Percentiles rank a stretch among this genome's conserved stretches.
phyloP scores from a whole-genome alignment of 1,140 invertebrate genomes.

The Leptopilina clavipes region DNA sequence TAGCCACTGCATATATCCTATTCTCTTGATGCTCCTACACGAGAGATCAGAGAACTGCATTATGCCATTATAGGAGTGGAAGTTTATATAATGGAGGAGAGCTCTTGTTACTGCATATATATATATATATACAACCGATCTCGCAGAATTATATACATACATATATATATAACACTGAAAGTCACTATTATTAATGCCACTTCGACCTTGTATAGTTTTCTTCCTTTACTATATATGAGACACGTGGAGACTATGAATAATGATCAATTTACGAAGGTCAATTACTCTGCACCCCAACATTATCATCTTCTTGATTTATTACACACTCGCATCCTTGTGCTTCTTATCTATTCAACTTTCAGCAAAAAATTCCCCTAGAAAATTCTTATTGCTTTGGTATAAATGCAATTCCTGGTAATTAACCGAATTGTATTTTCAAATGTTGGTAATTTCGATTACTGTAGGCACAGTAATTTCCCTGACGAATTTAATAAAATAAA shows the following conservation, averaged over 20 bases:
- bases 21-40: slow-evolving; percentile 10
- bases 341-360: neutral
- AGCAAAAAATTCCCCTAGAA: too few relatives aligned
- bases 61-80: slow-evolving; percentile 16
- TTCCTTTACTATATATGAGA: slow-evolving; percentile 2
- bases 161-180: slow-evolving; percentile 11
- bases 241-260: slow-evolving; percentile 13
- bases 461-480: too few relatives aligned
- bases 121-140: neutral
- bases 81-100: neutral
- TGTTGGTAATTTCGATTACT: too few relatives aligned
- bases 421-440: too few relatives aligned
- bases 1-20: neutral
- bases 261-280: slow-evolving; percentile 16
- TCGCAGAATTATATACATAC: slow-evolving; percentile 5
- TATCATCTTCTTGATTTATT: slow-evolving; percentile 6
- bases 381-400: too few relatives aligned
- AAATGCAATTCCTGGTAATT: too few relatives aligned
- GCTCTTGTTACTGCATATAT: slow-evolving; percentile 3
- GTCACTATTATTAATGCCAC: slow-evolving; percentile 19
- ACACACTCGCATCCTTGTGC: neutral
- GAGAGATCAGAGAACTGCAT: slow-evolving; percentile 9
- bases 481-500: too few relatives aligned
- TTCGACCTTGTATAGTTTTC: slow-evolving; percentile 5
- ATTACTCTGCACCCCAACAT: slow-evolving; percentile 15